Evolutionary conservation across 1,140 invertebrate genomes (phyloP), one percentile per base, ranked within the genome.

Genomic region (Cataglyphis hispanica): DNA sequence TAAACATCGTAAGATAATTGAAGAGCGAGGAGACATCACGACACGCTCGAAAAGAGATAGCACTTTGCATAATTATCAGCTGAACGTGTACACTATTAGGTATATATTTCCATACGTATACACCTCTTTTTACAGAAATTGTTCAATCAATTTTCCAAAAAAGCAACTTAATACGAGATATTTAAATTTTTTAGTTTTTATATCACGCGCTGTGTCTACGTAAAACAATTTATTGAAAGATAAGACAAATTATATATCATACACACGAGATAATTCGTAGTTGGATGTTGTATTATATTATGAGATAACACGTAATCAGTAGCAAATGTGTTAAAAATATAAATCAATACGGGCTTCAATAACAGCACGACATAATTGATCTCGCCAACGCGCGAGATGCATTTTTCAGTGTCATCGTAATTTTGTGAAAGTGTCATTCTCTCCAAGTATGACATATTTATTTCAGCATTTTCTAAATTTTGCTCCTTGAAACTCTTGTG

Each of bases 401-500:
- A 78, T 81, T 72, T 81, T 81, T 58, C 50, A 81, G 25, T 31
- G 34, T 43, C 22, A 25, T 19, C 4, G 34, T 81, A 81, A 81
- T 81, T 81, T 60, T 34, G 16, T 50, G 50, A 60, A 81, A 81
- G 11, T 81, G 53, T 19, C 37, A 10, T 43, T 70, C 69, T 16
- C 34, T n/a, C 34, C 22, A 19, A 80, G 13, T 80, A n/a, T n/a
- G 31, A 80, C 19, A 53, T 60, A 53, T 37, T n/a, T 70, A 34
- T 50, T 50, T 60, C 37, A 70, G 50, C 66, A 37, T 1, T 69
- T 13, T 2, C 11, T 11, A 31, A 58, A 81, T 70, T 78, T 22
- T 37, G 11, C 61, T 56, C 25, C 13, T 4, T n/a, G 2, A 25
- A 56, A 16, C 0, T 40, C 11, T 6, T 10, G 1, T 4, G 16